Percentiles rank a stretch among this genome's conserved stretches.
phyloP scores from a whole-genome alignment of 2,113 vertebrate species.

The Pundamilia nyererei region DNA sequence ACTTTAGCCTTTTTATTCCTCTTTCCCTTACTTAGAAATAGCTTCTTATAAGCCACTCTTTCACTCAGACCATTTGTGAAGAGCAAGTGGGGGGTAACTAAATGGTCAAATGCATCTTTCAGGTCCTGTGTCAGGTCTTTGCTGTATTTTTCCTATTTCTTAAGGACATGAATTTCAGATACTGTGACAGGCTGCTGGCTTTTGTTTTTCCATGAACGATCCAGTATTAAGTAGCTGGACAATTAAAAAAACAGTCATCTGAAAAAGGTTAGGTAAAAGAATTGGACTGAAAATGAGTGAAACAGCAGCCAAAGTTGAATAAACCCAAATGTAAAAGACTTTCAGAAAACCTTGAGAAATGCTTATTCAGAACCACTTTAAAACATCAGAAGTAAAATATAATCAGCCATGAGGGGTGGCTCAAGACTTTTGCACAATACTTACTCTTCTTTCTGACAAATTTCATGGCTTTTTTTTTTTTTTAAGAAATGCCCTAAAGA shows the following conservation, averaged over 20 bases:
- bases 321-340: background rate
- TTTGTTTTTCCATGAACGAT: background rate
- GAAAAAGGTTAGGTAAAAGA: background rate
- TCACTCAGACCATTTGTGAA: background rate
- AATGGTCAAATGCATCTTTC: background rate
- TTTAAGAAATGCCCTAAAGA: background rate
- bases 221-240: background rate
- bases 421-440: background rate
- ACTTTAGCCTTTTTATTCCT: background rate
- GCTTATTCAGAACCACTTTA: background rate
- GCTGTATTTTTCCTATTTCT: background rate
- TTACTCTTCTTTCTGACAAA: background rate
- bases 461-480: background rate
- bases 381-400: background rate
- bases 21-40: background rate
- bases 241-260: background rate
- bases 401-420: background rate
- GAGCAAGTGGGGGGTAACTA: background rate
- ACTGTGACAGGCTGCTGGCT: background rate
- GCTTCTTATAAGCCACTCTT: background rate
- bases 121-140: background rate
- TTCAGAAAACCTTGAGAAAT: background rate
- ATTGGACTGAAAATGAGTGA: background rate
- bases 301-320: background rate
- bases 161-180: background rate